phyloP scores from a whole-genome alignment of 1,140 invertebrate genomes.

The Akabosia matsudoensis region DNA sequence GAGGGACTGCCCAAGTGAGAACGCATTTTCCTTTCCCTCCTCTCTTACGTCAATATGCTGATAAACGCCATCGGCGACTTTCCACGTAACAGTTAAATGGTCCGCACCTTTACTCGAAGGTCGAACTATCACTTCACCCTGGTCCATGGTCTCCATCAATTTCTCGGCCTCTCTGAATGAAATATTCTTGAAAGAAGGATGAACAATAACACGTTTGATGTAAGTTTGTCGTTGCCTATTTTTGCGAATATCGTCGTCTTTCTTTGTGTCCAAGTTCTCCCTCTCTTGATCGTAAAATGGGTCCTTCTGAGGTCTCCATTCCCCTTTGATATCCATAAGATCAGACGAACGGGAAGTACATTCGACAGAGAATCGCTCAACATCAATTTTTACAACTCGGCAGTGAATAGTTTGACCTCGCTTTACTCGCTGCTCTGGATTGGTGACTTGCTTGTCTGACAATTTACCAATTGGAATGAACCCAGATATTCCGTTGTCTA shows the following conservation, averaged over 20 bases:
- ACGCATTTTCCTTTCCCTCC: slow-evolving; percentile 94
- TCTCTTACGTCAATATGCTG: slow-evolving; percentile 95
- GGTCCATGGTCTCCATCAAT: slow-evolving; percentile 84
- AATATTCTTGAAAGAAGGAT: slow-evolving; percentile 96
- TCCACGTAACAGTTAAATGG: slow-evolving; percentile 97
- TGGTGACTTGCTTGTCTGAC: slow-evolving; percentile 87
- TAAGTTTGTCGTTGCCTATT: slow-evolving; percentile 75
- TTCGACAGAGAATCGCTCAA: slow-evolving; percentile 89
- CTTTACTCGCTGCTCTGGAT: slow-evolving; percentile 87
- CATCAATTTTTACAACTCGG: slow-evolving; percentile 92
- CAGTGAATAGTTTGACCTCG: slow-evolving; percentile 85
- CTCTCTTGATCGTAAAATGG: slow-evolving; percentile 84
- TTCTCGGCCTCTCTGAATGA: slow-evolving; percentile 89
- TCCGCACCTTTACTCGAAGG: slow-evolving; percentile 95
- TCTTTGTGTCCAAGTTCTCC: slow-evolving; percentile 74
- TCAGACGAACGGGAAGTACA: slow-evolving; percentile 92
- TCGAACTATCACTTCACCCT: slow-evolving; percentile 92
- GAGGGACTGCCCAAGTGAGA: slow-evolving; percentile 84
- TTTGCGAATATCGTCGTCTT: slow-evolving; percentile 74
- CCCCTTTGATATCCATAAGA: slow-evolving; percentile 81
- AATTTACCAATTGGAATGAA: slow-evolving; percentile 94
- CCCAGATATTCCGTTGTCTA: slow-evolving; percentile 92
- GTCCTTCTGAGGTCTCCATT: slow-evolving; percentile 86
- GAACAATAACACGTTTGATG: slow-evolving; percentile 93
- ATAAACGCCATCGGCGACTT: slow-evolving; percentile 88